phyloP scores from a whole-genome alignment of 2,113 vertebrate genomes.

The Antigone vipio region DNA sequence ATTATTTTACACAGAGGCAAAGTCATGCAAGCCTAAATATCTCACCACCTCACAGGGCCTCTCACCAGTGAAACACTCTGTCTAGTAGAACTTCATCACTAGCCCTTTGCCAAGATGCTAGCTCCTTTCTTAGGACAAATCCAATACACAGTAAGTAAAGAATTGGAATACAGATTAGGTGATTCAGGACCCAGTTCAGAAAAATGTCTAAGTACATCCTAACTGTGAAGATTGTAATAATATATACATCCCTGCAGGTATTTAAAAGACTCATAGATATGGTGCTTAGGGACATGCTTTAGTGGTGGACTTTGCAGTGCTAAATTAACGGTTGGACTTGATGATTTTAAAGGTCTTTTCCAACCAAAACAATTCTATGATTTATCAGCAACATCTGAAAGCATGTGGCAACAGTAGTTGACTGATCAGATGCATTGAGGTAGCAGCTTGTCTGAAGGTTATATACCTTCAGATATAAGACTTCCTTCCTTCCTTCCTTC shows the following conservation, averaged over 20 bases:
- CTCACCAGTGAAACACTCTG: background rate
- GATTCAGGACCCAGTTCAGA: background rate
- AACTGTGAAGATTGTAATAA: background rate
- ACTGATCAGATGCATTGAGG: background rate
- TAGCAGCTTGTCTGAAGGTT: background rate
- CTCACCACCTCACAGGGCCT: background rate
- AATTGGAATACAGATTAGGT: background rate
- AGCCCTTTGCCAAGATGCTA: background rate
- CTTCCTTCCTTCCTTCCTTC: no score
- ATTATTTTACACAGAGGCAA: background rate
- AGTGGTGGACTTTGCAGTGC: no score
- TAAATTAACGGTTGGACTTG: no score
- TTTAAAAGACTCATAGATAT: no score
- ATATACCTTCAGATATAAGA: background rate
- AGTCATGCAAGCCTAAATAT: background rate
- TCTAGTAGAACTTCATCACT: background rate
- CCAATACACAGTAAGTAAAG: background rate
- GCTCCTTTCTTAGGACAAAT: background rate
- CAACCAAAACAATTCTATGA: no score
- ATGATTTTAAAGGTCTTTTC: no score
- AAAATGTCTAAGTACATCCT: background rate
- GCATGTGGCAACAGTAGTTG: background rate
- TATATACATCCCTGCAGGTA: no score
- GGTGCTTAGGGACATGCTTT: no score
- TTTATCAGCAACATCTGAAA: no score